These are phyloP conservation scores for Ammodramus savannarum DNA, from an alignment of 2,113 vertebrate genomes.

Conservation along the genomic window DNA sequence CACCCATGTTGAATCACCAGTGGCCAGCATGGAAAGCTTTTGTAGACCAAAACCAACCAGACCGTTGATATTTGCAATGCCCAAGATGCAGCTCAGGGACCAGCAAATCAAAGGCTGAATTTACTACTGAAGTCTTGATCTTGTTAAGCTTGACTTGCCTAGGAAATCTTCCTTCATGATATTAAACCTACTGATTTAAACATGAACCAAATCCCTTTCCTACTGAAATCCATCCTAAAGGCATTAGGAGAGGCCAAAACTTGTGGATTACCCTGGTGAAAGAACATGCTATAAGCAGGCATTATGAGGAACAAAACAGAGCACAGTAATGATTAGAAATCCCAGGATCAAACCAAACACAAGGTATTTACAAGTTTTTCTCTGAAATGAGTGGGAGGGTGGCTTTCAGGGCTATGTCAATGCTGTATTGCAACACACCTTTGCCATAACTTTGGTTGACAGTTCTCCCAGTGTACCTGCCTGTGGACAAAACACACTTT, in stretches of 20 bases:
- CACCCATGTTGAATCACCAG: slow-evolving; percentile 27
- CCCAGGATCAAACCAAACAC: neutral
- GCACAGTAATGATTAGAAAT: neutral
- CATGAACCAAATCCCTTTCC: neutral
- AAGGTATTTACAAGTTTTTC: neutral
- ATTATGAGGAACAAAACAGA: neutral
- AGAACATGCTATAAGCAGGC: neutral
- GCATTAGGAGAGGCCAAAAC: neutral
- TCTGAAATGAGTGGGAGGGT: neutral
- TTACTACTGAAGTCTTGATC: neutral
- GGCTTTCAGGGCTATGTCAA: neutral
- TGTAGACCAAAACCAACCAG: neutral
- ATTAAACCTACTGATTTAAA: neutral
- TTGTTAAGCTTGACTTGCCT: neutral
- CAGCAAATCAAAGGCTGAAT: neutral
- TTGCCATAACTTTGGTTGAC: neutral
- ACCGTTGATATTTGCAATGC: rapidly evolving
- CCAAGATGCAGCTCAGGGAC: neutral
- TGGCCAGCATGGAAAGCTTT: neutral
- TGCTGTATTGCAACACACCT: neutral
- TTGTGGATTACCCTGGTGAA: neutral
- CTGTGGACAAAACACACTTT: neutral
- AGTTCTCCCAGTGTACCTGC: neutral
- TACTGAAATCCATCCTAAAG: neutral
- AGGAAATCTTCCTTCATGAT: neutral